These are phyloP conservation scores for Borostomias antarcticus DNA, from an alignment of 2,797 vertebrate species.

Conservation along the genomic window DNA sequence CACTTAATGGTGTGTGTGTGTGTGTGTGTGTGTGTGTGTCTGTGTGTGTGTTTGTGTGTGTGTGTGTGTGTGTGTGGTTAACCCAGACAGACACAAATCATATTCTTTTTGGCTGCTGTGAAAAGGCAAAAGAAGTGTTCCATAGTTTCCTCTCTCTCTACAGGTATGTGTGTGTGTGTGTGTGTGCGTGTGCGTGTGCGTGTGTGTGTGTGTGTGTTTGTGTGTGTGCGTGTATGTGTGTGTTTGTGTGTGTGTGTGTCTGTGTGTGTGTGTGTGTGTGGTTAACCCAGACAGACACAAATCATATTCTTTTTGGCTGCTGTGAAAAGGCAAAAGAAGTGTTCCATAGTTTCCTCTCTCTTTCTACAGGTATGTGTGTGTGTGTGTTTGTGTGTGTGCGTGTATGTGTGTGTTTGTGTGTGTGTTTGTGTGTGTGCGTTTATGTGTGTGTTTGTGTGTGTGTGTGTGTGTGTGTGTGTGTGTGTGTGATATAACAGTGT, in stretches of 20 bases:
- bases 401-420: neutral
- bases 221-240: neutral
- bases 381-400: too few relatives aligned
- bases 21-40: neutral
- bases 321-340: too few relatives aligned
- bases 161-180: constrained; percentile 7
- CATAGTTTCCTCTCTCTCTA: too few relatives aligned
- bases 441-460: neutral
- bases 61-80: neutral
- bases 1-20: neutral
- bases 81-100: too few relatives aligned
- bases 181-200: neutral
- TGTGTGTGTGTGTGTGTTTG: neutral
- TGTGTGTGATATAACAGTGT: constrained; percentile 16
- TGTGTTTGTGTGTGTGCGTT: neutral
- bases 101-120: too few relatives aligned
- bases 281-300: too few relatives aligned
- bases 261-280: neutral
- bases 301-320: too few relatives aligned
- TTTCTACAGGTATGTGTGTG: too few relatives aligned
- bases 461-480: constrained; percentile 13
- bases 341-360: too few relatives aligned
- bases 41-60: too few relatives aligned
- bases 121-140: too few relatives aligned
- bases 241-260: neutral